A percentile compares a stretch with the other conserved stretches of the same genome.
These are phyloP conservation scores for Lepus oiostolus DNA, from an alignment of 2,797 vertebrate genomes.

Conservation along the genomic window DNA sequence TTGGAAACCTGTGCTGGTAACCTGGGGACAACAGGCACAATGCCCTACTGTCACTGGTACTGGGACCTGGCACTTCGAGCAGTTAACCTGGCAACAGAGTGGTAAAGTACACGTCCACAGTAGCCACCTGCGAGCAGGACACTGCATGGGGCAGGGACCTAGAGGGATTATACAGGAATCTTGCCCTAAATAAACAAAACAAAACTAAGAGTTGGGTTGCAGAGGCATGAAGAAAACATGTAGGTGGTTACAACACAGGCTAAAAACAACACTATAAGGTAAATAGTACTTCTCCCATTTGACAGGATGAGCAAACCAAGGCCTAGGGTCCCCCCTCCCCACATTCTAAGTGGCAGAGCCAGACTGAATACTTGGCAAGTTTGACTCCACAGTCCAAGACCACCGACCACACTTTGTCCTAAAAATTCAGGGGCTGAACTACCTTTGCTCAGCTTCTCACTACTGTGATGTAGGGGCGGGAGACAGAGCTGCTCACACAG, in stretches of 20 bases:
- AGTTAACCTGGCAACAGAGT: neutral
- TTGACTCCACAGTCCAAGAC: neutral
- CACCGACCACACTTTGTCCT: too few relatives aligned
- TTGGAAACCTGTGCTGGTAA: neutral
- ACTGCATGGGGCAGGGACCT: neutral
- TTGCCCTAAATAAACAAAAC: neutral
- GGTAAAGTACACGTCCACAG: neutral
- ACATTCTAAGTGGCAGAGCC: neutral
- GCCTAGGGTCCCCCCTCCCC: neutral
- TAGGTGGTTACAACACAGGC: neutral
- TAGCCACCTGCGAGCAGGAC: neutral
- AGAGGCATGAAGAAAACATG: neutral
- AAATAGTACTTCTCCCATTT: neutral
- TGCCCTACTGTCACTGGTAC: neutral
- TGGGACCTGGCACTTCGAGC: neutral
- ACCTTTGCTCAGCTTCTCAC: neutral
- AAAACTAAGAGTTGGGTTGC: neutral
- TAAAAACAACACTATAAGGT: neutral
- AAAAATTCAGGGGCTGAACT: neutral
- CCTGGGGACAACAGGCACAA: neutral
- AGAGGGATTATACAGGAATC: neutral
- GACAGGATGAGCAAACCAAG: neutral
- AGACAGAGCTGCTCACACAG: neutral
- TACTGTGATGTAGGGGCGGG: neutral
- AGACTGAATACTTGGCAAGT: accelerated